Base-by-base conservation (phyloP, 2,113 vertebrate genomes). In the Bucco capensis region DNA sequence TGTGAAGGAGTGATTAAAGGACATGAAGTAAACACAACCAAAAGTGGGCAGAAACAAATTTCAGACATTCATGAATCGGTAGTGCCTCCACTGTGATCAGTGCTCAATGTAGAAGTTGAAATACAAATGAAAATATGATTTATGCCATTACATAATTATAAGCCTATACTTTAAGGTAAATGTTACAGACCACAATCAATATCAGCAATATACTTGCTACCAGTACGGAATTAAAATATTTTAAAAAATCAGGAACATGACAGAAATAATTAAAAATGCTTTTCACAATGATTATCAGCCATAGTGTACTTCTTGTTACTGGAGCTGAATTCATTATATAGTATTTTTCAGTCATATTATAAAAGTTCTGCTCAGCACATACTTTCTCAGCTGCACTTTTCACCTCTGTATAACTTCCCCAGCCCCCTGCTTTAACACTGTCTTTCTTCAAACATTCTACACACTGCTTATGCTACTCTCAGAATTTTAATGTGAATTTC, bases 401-500 rank as follows among this genome's bases (percentile, higher is more conserved):
- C 62, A 96, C 88, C 94, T 85, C 50, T 61, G 94, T 92, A 87
- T 84, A 95, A 81, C 56, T 89, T 83, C 13, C 23, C 17, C 64
- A 88, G 10, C n/a, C 58, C 56, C 28, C 40, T 64, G 28, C 73
- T 88, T 90, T 78, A 82, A 69, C 62, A 94, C 33, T 72, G 76
- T 83, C 38, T 83, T 84, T 94, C 92, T 94, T 95, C 71, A 95
- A 95, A 85, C 47, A 70, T n/a, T 91, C 50, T 74, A 57, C 78
- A 64, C 61, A 33, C 67, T 86, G 33, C n/a, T 89, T 90, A 82
- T 76, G 13, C 15, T 35, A 56, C 35, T 90, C 35, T 88, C 82
- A 72, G 90, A 97, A 97, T 97, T 93, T 94, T 95, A 97, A 96
- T 96, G 93, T 84, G 88, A 93, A 93, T 96, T 95, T 90, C 69